Evolutionary conservation across 92 coral and sea anemone species (phyloP), one percentile per base, ranked within the genome.

Genomic region (Paramuricea clavata): DNA sequence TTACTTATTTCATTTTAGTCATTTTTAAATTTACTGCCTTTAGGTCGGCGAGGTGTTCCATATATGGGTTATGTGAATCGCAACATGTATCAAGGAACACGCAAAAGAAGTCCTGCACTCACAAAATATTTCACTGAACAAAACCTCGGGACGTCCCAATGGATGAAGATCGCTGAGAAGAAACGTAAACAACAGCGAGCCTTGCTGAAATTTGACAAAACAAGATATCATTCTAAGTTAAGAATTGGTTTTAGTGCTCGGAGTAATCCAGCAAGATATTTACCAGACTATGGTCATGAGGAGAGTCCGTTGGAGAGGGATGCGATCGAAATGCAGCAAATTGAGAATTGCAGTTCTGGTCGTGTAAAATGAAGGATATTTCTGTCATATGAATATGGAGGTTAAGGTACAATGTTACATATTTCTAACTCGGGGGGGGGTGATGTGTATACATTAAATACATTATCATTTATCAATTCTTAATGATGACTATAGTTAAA

Each of bases 21-120:
- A n/a, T n/a, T n/a, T n/a, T n/a, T n/a, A n/a, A n/a, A n/a, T n/a
- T 16, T 60, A 41, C 6, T 41, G 41, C 1, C 13, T 64, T 62
- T 72, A 95, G 99, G 99, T 32, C 91, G 85, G n/a, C 94, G 99
- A 26, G 99, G 99, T 28, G 93, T 87, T 32, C 88, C 87, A 49
- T 92, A 96, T 70, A 93, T 88, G 49, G 99, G 99, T 1, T 92
- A 92, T 82, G 44, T 76, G 23, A 86, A 85, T 28, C 69, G 33
- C 23, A 49, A 74, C 41, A 91, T 92, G 27, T 96, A 94, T 50
- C 94, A 94, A 78, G 87, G 94, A 4, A 87, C 93, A 1, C 93
- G 99, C 60, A 93, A 76, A 57, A 81, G 65, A 32, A 96, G 95
- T 85, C 99, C 98, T 12, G 94, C 93, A 79, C 83, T 96, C 12